These are phyloP conservation scores for Caenorhabditis zanzibari DNA, from an alignment of 2,888 invertebrate species.

Conservation along the genomic window DNA sequence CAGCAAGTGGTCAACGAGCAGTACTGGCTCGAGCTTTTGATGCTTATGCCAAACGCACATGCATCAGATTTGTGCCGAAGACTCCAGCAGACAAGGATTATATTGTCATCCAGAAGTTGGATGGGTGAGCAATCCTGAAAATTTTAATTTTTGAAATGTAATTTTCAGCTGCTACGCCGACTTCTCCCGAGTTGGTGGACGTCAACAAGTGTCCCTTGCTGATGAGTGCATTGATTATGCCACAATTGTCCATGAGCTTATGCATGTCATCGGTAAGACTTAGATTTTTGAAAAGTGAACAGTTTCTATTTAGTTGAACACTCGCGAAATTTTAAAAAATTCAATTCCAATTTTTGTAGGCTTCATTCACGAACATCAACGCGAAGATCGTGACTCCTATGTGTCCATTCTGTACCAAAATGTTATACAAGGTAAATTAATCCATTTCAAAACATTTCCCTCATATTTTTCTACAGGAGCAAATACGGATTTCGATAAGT, in stretches of 20 bases:
- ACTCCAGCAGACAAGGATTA: constrained; percentile 86
- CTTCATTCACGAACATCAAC: constrained; percentile 83
- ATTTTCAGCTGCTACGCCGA: constrained; percentile 88
- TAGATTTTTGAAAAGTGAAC: neutral
- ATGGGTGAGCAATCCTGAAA: too few species aligned
- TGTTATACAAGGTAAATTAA: constrained; percentile 77
- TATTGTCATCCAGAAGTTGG: constrained; percentile 86
- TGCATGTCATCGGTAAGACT: constrained; percentile 86
- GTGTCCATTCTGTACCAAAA: constrained; percentile 80
- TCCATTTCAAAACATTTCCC: neutral
- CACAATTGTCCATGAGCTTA: constrained; percentile 89
- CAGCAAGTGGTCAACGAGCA: constrained; percentile 80
- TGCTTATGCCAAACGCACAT: constrained; percentile 87
- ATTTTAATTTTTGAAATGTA: too few species aligned
- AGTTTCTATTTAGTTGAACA: too few species aligned
- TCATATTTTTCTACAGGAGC: constrained; percentile 71
- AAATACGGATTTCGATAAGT: constrained; percentile 82
- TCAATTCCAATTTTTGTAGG: constrained; percentile 55
- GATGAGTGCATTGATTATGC: constrained; percentile 85
- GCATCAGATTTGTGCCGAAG: constrained; percentile 87
- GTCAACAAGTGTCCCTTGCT: constrained; percentile 88
- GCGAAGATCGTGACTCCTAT: constrained; percentile 81
- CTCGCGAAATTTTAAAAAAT: neutral
- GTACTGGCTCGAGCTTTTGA: constrained; percentile 86
- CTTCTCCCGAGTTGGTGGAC: constrained; percentile 89